Conservation (phyloP, 2,797 vertebrate species). For the Taenioides sp. region DNA sequence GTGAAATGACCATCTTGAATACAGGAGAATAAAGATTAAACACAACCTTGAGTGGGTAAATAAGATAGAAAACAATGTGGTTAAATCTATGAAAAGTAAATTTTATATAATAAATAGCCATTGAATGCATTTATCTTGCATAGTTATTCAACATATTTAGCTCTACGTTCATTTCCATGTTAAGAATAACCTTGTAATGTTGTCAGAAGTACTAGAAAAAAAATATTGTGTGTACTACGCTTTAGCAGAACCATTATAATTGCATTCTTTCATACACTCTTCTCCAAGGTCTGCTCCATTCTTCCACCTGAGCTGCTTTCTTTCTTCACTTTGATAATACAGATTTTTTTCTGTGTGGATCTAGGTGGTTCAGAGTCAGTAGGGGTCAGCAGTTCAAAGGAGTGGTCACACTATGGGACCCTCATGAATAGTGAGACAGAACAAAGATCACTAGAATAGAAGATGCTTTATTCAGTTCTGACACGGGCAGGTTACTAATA, state of each 20-base stretch:
- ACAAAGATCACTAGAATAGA: neutral
- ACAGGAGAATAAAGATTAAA: too few relatives aligned
- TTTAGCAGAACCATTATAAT: neutral
- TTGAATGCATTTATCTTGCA: too few relatives aligned
- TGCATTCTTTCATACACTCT: neutral
- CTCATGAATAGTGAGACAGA: neutral
- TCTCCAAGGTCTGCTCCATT: neutral
- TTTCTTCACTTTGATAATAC: slow-evolving; percentile 10
- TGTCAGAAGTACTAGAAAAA: neutral
- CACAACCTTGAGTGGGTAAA: too few relatives aligned
- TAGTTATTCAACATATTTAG: neutral
- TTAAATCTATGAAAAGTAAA: too few relatives aligned
- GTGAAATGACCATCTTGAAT: too few relatives aligned
- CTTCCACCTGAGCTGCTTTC: neutral
- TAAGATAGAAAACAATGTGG: too few relatives aligned
- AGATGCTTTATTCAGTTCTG: neutral
- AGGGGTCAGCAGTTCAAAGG: slow-evolving; percentile 5
- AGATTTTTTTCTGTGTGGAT: neutral
- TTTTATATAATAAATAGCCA: too few relatives aligned
- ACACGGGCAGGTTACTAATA: neutral
- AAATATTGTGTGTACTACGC: neutral
- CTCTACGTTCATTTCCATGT: neutral
- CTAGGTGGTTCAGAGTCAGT: neutral
- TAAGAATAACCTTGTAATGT: neutral
- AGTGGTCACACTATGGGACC: neutral